Conservation (phyloP, 2,113 vertebrate genomes). For the Abramis brama region DNA sequence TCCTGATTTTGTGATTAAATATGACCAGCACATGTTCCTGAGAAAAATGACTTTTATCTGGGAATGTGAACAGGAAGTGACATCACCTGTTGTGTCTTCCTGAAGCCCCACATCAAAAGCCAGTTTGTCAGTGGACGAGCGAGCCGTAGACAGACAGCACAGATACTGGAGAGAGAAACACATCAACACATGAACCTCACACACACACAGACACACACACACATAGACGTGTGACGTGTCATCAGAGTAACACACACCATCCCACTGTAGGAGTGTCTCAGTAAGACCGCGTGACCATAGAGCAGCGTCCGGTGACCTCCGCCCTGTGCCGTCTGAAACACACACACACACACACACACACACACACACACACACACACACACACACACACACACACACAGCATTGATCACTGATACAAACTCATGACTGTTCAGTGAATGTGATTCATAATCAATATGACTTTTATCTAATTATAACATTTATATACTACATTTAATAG, state of each 20-base stretch:
- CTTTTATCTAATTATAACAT: too few species aligned
- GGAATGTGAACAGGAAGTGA: background rate
- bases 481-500: too few species aligned
- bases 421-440: background rate
- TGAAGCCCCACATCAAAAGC: constrained; percentile 96
- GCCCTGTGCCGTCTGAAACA: constrained; percentile 85
- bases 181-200: background rate
- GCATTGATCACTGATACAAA: background rate
- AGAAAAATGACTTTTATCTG: background rate
- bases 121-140: constrained; percentile 94
- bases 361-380: constrained; percentile 31
- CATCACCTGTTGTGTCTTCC: constrained; percentile 87
- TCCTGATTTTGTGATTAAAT: background rate
- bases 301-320: constrained; percentile 91
- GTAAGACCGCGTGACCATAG: constrained; percentile 90
- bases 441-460: background rate
- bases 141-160: constrained; percentile 92
- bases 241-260: constrained; percentile 82
- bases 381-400: constrained; percentile 33
- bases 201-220: constrained; percentile 12
- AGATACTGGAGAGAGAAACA: constrained; percentile 81
- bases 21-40: background rate
- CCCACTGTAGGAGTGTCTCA: constrained; percentile 95
- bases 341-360: constrained; percentile 39
- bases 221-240: background rate